Percentiles rank a stretch among this genome's conserved stretches.
phyloP scores from a whole-genome alignment of 1,140 invertebrate species.

The Papilio aristodemus region DNA sequence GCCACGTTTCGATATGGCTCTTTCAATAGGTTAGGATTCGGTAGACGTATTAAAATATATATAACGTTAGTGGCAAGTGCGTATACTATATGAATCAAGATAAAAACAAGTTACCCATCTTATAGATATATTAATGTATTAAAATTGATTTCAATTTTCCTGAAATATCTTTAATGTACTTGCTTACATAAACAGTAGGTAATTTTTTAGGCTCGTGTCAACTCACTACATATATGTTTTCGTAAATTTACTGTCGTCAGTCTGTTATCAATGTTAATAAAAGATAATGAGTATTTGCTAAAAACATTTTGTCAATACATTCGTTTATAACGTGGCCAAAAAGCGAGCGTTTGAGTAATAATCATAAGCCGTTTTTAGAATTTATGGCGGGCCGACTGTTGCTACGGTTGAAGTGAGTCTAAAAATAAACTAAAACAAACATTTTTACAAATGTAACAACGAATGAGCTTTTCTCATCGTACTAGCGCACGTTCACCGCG shows the following conservation, averaged over 20 bases:
- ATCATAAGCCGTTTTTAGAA: conserved; percentile 5
- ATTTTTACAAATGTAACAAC: conserved; percentile 4
- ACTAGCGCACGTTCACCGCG: neutral
- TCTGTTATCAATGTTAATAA: neutral
- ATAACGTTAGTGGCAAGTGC: too few species aligned
- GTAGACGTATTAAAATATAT: too few species aligned
- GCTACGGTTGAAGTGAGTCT: neutral
- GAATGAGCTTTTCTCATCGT: neutral
- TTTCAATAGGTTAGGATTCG: too few species aligned
- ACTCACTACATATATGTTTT: neutral
- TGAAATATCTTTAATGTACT: neutral
- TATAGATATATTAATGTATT: too few species aligned
- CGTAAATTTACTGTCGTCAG: neutral
- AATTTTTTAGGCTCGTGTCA: neutral
- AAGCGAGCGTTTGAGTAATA: neutral
- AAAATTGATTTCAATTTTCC: too few species aligned
- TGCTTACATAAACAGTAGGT: neutral
- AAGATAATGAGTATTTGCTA: conserved; percentile 14
- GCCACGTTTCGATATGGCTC: too few species aligned
- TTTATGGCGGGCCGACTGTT: neutral
- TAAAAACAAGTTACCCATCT: too few species aligned
- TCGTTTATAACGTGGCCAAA: conserved; percentile 11
- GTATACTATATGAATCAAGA: too few species aligned
- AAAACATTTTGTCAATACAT: conserved; percentile 1
- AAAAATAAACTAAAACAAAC: conserved; percentile 6